Conservation (phyloP, 2,113 vertebrate species). For the Uria aalge region DNA sequence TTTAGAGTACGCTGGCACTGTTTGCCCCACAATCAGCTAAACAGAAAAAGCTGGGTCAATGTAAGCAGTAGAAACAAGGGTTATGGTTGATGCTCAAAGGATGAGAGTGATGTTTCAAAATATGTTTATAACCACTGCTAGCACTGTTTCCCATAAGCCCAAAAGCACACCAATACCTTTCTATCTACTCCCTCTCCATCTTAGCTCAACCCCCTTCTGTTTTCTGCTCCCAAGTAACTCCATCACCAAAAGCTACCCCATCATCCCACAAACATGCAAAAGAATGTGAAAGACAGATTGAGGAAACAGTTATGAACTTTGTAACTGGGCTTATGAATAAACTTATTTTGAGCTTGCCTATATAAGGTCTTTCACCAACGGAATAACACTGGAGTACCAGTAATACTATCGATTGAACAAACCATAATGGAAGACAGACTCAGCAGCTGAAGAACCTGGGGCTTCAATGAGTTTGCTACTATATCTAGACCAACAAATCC, state of each 20-base stretch:
- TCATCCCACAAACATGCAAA: not conserved
- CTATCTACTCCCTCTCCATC: not conserved
- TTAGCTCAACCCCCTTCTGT: not conserved
- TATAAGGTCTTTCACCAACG: not conserved
- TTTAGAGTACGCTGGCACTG: not conserved
- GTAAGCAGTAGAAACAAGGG: not conserved
- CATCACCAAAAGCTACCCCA: not conserved
- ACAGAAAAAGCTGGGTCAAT: not conserved
- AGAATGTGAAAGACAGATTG: not conserved
- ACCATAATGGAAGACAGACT: not conserved
- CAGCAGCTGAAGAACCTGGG: not conserved
- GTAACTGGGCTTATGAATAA: not conserved
- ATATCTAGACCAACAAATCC: not conserved
- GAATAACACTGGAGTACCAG: not conserved
- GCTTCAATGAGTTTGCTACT: not conserved
- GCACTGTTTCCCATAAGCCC: not conserved
- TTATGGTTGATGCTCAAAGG: not conserved
- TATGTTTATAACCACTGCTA: not conserved
- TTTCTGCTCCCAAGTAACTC: not conserved
- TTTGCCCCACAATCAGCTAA: not conserved
- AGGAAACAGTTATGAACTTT: not conserved
- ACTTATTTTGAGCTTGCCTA: not conserved
- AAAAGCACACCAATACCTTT: not conserved
- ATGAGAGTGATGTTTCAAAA: not conserved
- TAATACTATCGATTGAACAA: not conserved